Base-by-base conservation (phyloP, 2,888 invertebrate genomes). In the Habrosyne pyritoides region DNA sequence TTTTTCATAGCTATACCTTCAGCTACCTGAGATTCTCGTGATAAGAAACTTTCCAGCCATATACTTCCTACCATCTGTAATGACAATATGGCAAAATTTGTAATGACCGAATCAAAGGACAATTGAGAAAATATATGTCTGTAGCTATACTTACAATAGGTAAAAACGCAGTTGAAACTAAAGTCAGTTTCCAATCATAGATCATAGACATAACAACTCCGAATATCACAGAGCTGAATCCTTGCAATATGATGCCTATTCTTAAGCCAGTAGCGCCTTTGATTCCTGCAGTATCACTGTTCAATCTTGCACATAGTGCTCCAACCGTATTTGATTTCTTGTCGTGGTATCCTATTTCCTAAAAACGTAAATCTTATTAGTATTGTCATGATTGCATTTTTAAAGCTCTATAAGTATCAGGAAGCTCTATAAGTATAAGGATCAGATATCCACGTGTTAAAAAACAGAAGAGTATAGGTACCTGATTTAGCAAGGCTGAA, bases 311-410 rank as follows among this genome's bases (percentile, higher is more conserved):
- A 68, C 95, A 94, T 10, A 95, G 79, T 0, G 94, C 94, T 1
- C 95, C 95, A 0, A 94, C 94, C 49, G 94, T 93, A 75, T 95
- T 95, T 1, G 75, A 70, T 33, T 93, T 92, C 55, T 93, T 93
- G 70, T 95, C 95, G 76, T 93, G 95, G 89, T 92, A 95, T 0
- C 93, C 94, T 63, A 95, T 94, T 79, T 95, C 95, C 89, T 89
- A n/a, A 30, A 53, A 8, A 47, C 10, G 10, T n/a, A n/a, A n/a
- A n/a, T n/a, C n/a, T n/a, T n/a, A n/a, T n/a, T n/a, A n/a, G n/a
- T n/a, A n/a, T n/a, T n/a, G n/a, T n/a, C n/a, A n/a, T n/a, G n/a
- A n/a, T n/a, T n/a, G n/a, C n/a, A n/a, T n/a, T n/a, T n/a, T n/a
- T n/a, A n/a, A n/a, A n/a, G n/a, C n/a, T n/a, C n/a, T n/a, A n/a